Conservation (phyloP, 2,797 vertebrate genomes). For the Sandelia bainsii region DNA sequence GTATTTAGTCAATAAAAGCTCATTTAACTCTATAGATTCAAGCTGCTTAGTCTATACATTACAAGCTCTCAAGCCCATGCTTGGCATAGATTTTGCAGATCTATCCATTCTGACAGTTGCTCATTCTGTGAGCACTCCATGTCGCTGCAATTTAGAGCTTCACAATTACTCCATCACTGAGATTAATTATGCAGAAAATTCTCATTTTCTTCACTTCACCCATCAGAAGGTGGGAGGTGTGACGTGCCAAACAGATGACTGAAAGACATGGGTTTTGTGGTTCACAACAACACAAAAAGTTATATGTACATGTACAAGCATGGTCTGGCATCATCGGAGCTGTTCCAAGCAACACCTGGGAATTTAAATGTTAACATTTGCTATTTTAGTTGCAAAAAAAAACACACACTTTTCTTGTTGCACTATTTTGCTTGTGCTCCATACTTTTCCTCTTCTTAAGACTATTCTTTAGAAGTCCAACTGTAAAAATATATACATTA, state of each 20-base stretch:
- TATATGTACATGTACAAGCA: background rate
- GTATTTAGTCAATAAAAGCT: constrained; percentile 58
- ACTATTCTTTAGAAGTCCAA: no score
- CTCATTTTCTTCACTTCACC: constrained; percentile 64
- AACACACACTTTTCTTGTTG: no score
- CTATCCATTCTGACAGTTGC: constrained; percentile 45
- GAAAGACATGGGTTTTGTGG: constrained; percentile 29
- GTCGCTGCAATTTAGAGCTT: constrained; percentile 64
- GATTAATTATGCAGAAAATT: constrained; percentile 79
- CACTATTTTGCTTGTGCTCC: background rate
- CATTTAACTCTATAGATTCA: constrained; percentile 62
- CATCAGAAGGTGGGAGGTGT: constrained; percentile 47
- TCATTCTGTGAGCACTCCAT: constrained; percentile 20
- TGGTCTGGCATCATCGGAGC: background rate
- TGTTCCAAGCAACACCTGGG: background rate
- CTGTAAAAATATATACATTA: no score
- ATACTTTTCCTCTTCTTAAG: no score
- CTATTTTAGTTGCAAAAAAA: background rate
- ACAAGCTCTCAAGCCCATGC: constrained; percentile 8
- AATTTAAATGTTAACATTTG: background rate
- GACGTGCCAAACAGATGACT: constrained; percentile 54
- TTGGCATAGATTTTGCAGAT: constrained; percentile 51
- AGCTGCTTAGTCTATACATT: constrained; percentile 47
- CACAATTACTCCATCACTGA: constrained; percentile 69
- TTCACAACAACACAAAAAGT: background rate